Evolutionary conservation across 2,888 invertebrate species (phyloP).

Genomic region (Rhingia rostrata): DNA sequence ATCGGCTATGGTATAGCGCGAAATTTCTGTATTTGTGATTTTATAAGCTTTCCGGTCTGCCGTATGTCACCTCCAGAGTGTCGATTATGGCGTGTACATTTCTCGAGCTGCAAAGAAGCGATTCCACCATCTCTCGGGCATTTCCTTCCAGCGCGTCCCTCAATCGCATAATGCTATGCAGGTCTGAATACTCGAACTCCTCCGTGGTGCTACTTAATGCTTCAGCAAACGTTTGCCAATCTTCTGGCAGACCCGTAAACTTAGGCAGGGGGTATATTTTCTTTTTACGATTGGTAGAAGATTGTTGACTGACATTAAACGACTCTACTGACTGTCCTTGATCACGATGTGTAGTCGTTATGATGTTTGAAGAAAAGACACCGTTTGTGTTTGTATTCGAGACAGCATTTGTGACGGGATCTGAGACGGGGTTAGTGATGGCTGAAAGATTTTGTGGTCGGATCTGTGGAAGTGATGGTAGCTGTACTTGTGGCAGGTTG

Average conservation of each 20-base stretch:
- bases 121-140: conserved; percentile 15
- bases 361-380: too few relatives aligned
- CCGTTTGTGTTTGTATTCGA: too few relatives aligned
- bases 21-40: conserved; percentile 56
- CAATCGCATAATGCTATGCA: conserved; percentile 16
- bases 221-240: conserved; percentile 10
- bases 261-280: conserved; percentile 25
- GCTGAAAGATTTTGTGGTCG: too few relatives aligned
- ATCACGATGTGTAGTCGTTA: too few relatives aligned
- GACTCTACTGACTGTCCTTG: too few relatives aligned
- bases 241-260: conserved; percentile 16
- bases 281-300: conserved; percentile 9
- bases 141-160: background rate
- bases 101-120: conserved; percentile 24
- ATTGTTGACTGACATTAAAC: too few relatives aligned
- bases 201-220: conserved; percentile 23
- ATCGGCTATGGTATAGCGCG: conserved; percentile 59
- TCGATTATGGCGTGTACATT: conserved; percentile 26
- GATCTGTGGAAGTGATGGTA: too few relatives aligned
- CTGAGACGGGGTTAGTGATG: too few relatives aligned
- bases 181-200: conserved; percentile 13
- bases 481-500: too few relatives aligned
- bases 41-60: conserved; percentile 60
- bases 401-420: too few relatives aligned
- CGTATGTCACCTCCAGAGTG: conserved; percentile 23